phyloP scores from a whole-genome alignment of 1,140 invertebrate genomes.

The Sarcophaga bullata region DNA sequence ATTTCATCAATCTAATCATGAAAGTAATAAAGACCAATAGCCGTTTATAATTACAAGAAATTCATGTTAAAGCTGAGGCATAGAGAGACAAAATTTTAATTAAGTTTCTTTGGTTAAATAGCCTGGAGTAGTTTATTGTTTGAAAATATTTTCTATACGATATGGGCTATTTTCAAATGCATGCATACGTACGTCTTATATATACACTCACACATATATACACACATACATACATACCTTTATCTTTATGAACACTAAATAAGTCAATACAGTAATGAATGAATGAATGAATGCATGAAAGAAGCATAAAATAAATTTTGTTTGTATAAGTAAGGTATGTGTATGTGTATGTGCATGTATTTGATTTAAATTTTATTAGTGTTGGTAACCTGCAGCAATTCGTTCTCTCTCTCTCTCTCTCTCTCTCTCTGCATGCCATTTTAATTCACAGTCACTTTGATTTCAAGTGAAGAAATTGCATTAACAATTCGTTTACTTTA shows the following conservation, averaged over 20 bases:
- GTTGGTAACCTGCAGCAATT: conserved; percentile 1
- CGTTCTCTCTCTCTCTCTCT: not conserved
- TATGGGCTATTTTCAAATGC: not conserved
- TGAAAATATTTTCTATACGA: not conserved
- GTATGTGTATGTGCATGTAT: not conserved
- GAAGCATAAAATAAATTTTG: not conserved
- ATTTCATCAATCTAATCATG: not conserved
- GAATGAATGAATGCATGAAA: not conserved
- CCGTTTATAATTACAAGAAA: not conserved
- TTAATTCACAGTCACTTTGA: not conserved
- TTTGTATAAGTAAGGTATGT: too few relatives aligned
- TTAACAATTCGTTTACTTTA: not conserved
- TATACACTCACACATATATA: too few relatives aligned
- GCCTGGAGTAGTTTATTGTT: not conserved
- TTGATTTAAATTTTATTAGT: conserved; percentile 16
- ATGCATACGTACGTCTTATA: too few relatives aligned
- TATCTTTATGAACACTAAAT: not conserved
- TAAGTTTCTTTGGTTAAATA: not conserved
- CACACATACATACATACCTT: too few relatives aligned
- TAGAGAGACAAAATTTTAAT: conserved; percentile 6
- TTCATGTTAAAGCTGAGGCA: not conserved
- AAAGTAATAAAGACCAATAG: not conserved
- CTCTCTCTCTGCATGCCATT: not conserved
- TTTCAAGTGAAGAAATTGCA: not conserved
- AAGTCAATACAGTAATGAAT: not conserved